A percentile compares a stretch with the other conserved stretches of the same genome.
Evolutionary conservation across 2,797 vertebrate species (phyloP).

Genomic region (Podarcis lilfordi): DNA sequence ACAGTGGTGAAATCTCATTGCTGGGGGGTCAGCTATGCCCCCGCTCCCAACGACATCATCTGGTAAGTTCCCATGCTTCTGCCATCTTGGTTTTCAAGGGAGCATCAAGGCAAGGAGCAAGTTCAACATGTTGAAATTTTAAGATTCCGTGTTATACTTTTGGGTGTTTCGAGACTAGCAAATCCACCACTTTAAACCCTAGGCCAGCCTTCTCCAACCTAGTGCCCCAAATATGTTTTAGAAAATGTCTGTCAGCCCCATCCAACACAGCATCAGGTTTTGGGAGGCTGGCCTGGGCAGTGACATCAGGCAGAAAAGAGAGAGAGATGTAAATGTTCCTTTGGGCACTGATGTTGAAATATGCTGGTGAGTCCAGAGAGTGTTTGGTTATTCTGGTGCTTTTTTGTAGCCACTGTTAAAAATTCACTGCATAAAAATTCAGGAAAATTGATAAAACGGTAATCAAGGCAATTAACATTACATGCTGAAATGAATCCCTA

Average conservation of each 20-base stretch:
- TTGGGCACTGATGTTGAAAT: background rate
- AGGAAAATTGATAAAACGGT: background rate
- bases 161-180: background rate
- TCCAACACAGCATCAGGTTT: no score
- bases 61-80: constrained; percentile 78
- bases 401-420: background rate
- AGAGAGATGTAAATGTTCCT: background rate
- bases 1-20: constrained; percentile 88
- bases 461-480: background rate
- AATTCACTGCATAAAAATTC: background rate
- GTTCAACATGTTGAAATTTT: background rate
- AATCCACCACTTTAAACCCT: background rate
- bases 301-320: background rate
- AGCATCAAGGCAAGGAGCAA: background rate
- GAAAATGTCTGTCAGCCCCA: no score
- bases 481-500: no score
- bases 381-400: background rate
- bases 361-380: background rate
- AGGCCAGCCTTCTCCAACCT: background rate
- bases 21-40: constrained; percentile 89
- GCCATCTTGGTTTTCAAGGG: background rate
- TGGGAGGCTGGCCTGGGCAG: background rate
- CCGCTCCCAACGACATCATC: constrained; percentile 94
- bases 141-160: background rate
- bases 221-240: no score